Evolutionary conservation across 2,113 vertebrate species (phyloP).

Genomic region (Zingel zingel): DNA sequence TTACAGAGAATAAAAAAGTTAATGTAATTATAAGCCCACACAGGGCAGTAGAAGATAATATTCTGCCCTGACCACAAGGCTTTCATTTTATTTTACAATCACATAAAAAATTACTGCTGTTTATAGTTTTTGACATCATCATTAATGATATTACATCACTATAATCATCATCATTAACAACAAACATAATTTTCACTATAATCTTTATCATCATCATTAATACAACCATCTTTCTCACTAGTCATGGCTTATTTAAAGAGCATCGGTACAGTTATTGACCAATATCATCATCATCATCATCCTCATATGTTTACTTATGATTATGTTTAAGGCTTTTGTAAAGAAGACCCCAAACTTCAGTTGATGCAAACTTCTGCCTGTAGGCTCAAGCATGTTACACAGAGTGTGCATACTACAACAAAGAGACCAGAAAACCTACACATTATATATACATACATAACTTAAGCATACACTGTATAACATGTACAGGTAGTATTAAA

Average conservation of each 20-base stretch:
- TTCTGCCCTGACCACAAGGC: conserved; percentile 73
- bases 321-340: conserved; percentile 80
- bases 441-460: conserved; percentile 86
- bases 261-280: conserved; percentile 61
- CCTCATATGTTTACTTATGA: conserved; percentile 47
- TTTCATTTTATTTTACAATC: conserved; percentile 81
- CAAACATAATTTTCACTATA: conserved; percentile 55
- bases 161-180: conserved; percentile 48
- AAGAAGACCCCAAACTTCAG: conserved; percentile 73
- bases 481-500: conserved; percentile 81
- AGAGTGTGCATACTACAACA: conserved; percentile 77
- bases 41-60: conserved; percentile 76
- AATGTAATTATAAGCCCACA: conserved; percentile 74
- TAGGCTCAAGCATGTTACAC: conserved; percentile 71
- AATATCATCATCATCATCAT: conserved; percentile 37
- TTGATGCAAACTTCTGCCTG: conserved; percentile 65
- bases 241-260: conserved; percentile 70
- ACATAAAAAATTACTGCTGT: conserved; percentile 83
- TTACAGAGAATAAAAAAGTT: conserved; percentile 85
- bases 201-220: conserved; percentile 53
- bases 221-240: conserved; percentile 52
- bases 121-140: conserved; percentile 71
- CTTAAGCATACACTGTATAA: conserved; percentile 80
- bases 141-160: conserved; percentile 55
- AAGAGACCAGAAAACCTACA: conserved; percentile 76